Percentiles rank a stretch among this genome's conserved stretches.
phyloP scores from a whole-genome alignment of 64 coral and sea anemone genomes.

The Actinia tenebrosa region DNA sequence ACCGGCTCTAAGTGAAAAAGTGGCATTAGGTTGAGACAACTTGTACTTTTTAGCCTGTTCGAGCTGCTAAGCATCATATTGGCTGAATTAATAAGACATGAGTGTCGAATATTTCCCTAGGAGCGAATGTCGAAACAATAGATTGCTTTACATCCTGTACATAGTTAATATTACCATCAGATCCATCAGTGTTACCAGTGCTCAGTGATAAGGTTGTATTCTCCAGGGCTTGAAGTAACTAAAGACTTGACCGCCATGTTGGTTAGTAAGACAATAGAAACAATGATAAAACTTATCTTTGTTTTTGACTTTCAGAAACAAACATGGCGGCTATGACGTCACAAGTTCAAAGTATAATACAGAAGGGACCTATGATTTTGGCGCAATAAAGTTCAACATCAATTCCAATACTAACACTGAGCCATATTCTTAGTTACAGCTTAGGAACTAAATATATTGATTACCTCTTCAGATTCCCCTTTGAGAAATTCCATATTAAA shows the following conservation, averaged over 20 bases:
- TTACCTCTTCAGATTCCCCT: background rate
- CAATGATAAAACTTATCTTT: too few species aligned
- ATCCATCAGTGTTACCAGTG: background rate
- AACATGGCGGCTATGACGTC: background rate
- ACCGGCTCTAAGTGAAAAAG: background rate
- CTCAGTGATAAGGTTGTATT: background rate
- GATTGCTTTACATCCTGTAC: background rate
- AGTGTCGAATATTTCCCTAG: background rate
- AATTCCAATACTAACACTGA: too few species aligned
- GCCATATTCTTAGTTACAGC: background rate
- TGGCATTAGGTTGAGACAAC: background rate
- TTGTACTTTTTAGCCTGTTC: background rate
- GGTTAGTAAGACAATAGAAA: too few species aligned
- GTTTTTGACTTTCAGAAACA: background rate
- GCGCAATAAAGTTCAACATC: too few species aligned
- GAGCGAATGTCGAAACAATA: background rate
- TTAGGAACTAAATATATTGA: background rate
- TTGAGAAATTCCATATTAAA: background rate
- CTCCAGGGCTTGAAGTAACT: background rate
- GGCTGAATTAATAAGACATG: background rate
- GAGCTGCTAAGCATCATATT: background rate
- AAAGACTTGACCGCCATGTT: too few species aligned
- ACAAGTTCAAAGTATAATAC: background rate
- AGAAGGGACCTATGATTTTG: too few species aligned
- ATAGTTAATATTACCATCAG: background rate